Evolutionary conservation across 37 sponge, comb jelly and placozoan genomes (phyloP), one percentile per base, ranked within the genome.

Genomic region (Ephydatia muelleri): DNA sequence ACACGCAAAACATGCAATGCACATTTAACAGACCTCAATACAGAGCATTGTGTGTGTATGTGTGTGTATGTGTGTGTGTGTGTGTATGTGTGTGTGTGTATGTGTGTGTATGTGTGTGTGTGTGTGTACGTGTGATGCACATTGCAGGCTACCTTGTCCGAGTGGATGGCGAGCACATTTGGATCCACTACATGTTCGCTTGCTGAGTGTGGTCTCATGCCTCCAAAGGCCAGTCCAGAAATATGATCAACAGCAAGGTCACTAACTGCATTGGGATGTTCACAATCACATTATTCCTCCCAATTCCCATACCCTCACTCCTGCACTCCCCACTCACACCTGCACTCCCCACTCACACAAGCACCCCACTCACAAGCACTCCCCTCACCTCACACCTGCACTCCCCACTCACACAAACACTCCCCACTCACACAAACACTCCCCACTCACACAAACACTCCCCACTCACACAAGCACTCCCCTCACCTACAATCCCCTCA

Each of bases 161-260:
- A 87, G 83, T 95, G 93, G 5, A 95, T 82, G 48, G 90, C 67
- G n/a, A 95, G 78, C 28, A 88, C 93, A 65, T 95, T 92, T 33
- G 96, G 93, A 33, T 76, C 85, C 70, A 80, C 33, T 32, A 90
- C 84, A 28, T 87, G 90, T 48, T 93, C 94, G 35, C 65, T 73
- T 14, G 90, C 74, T 21, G 94, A 90, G 82, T 89, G 94, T 31
- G 94, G 90, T 26, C 76, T 49, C 78, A 49, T 48, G 26, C 78
- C 72, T 33, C 72, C 93, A 85, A 92, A 92, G 65, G 89, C 83
- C 64, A 88, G 73, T 11, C 94, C 90, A 33, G 90, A 84, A 0
- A 93, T 76, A 33, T 90, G 90, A 38, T 84, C 91, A 82, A 75
- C 72, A 65, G 90, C 88, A 30, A 93, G 64, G n/a, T 73, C 88